These are phyloP conservation scores for Gnathonemus longibarbis DNA, from an alignment of 2,113 vertebrate genomes.

Conservation along the genomic window DNA sequence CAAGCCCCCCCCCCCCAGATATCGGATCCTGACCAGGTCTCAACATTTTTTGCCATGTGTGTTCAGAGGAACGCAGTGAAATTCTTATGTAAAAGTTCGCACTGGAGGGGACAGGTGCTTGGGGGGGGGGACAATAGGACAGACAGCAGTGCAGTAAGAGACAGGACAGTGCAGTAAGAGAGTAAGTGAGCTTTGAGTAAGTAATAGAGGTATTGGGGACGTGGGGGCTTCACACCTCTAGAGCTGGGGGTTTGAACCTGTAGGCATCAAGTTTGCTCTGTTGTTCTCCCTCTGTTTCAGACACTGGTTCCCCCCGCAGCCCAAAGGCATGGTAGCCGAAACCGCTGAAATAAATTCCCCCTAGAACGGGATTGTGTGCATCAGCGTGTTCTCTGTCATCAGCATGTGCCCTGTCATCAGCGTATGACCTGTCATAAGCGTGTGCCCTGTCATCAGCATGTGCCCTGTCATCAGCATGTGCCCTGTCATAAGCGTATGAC, in stretches of 20 bases:
- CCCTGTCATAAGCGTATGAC: no score
- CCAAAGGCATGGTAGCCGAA: neutral
- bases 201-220: neutral
- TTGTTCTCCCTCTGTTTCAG: neutral
- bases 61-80: neutral
- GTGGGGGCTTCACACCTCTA: neutral
- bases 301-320: neutral
- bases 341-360: neutral
- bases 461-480: no score
- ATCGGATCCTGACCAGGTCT: neutral
- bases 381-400: neutral
- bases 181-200: neutral
- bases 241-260: neutral
- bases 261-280: neutral
- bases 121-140: neutral
- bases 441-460: no score
- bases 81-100: neutral
- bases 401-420: no score
- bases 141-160: neutral
- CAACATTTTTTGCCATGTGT: neutral
- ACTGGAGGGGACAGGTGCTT: neutral
- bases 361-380: neutral
- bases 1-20: neutral
- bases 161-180: neutral
- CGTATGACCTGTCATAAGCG: no score